Evolutionary conservation across 2,797 vertebrate species (phyloP), one percentile per base, ranked within the genome.

Genomic region (Pangasius mekongensis): DNA sequence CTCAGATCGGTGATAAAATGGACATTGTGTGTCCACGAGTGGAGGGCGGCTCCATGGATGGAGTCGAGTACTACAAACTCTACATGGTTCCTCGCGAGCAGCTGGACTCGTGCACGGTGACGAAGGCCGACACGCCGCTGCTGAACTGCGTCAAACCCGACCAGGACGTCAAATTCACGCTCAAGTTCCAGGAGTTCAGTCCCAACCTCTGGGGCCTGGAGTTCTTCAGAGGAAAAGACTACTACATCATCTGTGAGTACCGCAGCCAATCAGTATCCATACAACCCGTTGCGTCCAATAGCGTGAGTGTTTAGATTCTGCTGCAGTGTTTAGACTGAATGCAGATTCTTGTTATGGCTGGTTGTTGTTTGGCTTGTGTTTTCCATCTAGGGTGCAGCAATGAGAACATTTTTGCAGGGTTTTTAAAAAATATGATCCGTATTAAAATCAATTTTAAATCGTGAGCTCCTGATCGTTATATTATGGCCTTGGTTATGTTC

Each of bases 151-250:
- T 97, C 92, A 98, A 97, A 91, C 98, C 98, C 76, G 98, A 99
- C 96, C 98, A 99, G 96, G 98, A 99, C 64, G 98, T 99, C 93
- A 99, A 99, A 93, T 99, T 99, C 96, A 99, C 98, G 86, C 98
- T 99, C 94, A 99, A 99, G 95, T 99, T 99, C 95, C 98, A 99
- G 94, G 98, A 99, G 94, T 99, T 99, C 96, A 99, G 98, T 93
- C 98, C 98, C 89, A 99, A 99, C 91, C 97, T 99, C 27, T 99
- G 98, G 98, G 98, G 98, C 69, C 95, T 99, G 94, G 98, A 99
- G 96, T 99, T 99, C 97, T 97, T 98, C 96, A 97, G 96, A 94
- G 97, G 98, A 90, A 97, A 94, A 93, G 98, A 99, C 94, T 99
- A 99, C 96, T 99, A 98, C 95, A 99, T 99, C 94, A 99, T 99